phyloP scores from a whole-genome alignment of 2,888 invertebrate genomes.

The Clanis bilineata region DNA sequence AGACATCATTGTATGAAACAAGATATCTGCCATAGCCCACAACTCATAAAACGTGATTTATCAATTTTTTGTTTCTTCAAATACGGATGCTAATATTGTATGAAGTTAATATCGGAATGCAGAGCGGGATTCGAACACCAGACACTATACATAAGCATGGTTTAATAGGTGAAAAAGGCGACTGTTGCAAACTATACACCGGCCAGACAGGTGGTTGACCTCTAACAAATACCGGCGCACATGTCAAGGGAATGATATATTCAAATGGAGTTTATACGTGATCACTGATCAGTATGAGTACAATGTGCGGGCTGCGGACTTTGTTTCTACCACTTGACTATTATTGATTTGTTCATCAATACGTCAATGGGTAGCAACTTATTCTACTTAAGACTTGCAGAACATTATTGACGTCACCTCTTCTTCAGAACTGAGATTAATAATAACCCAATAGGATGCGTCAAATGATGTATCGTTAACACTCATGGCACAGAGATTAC shows the following conservation, averaged over 20 bases:
- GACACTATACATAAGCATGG: background rate
- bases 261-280: constrained; percentile 6
- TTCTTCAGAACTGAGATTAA: too few relatives aligned
- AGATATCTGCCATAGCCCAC: background rate
- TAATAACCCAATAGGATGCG: too few relatives aligned
- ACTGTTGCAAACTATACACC: background rate
- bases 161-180: constrained; percentile 1
- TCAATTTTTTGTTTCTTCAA: background rate
- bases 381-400: background rate
- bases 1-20: background rate
- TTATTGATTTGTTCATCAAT: background rate
- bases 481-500: too few relatives aligned
- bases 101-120: background rate
- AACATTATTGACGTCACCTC: background rate
- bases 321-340: constrained; percentile 1
- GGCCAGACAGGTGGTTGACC: constrained; percentile 23
- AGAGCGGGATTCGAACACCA: background rate
- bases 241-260: constrained; percentile 8
- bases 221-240: constrained; percentile 13
- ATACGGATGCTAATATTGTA: background rate
- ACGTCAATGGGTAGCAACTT: background rate
- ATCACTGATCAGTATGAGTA: background rate
- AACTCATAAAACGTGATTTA: background rate
- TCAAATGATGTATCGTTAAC: too few relatives aligned
- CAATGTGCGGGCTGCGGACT: constrained; percentile 1